phyloP scores from a whole-genome alignment of 2,888 invertebrate species.

The Eristalis arbustorum region DNA sequence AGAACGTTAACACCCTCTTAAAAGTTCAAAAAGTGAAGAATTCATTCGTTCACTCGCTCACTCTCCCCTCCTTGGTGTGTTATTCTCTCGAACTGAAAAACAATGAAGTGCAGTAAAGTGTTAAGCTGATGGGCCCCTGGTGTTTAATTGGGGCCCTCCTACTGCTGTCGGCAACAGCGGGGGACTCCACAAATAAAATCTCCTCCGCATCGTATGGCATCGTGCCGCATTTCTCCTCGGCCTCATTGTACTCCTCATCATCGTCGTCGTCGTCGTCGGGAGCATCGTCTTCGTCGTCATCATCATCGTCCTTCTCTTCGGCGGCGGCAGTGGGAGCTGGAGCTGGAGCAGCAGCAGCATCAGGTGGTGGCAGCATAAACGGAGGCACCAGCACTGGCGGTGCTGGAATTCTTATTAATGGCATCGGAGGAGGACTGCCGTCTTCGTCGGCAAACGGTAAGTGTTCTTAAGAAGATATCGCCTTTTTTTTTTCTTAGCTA shows the following conservation, averaged over 20 bases:
- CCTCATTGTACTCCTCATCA: constrained; percentile 65
- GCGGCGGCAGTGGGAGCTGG: constrained; percentile 73
- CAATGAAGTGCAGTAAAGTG: constrained; percentile 73
- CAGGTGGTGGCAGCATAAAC: constrained; percentile 47
- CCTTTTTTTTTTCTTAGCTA: neutral
- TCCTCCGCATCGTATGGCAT: constrained; percentile 70
- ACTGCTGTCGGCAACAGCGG: constrained; percentile 80
- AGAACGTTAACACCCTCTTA: constrained; percentile 63
- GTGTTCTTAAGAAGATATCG: constrained; percentile 2
- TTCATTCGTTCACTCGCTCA: constrained; percentile 29
- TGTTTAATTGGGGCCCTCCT: constrained; percentile 80
- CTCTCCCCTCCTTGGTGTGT: constrained; percentile 27
- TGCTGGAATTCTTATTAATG: constrained; percentile 56
- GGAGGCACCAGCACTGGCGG: constrained; percentile 45
- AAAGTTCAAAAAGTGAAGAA: constrained; percentile 70
- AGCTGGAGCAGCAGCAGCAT: constrained; percentile 74
- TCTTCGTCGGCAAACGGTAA: constrained; percentile 65
- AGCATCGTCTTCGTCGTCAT: constrained; percentile 71
- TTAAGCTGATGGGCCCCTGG: constrained; percentile 81
- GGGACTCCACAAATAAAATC: constrained; percentile 80
- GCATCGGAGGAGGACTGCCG: constrained; percentile 50
- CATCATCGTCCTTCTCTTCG: constrained; percentile 71
- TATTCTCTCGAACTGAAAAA: constrained; percentile 50
- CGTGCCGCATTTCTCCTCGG: constrained; percentile 76
- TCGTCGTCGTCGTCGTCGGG: constrained; percentile 70